phyloP scores from a whole-genome alignment of 1,140 invertebrate species.

The Heliconius hewitsoni region DNA sequence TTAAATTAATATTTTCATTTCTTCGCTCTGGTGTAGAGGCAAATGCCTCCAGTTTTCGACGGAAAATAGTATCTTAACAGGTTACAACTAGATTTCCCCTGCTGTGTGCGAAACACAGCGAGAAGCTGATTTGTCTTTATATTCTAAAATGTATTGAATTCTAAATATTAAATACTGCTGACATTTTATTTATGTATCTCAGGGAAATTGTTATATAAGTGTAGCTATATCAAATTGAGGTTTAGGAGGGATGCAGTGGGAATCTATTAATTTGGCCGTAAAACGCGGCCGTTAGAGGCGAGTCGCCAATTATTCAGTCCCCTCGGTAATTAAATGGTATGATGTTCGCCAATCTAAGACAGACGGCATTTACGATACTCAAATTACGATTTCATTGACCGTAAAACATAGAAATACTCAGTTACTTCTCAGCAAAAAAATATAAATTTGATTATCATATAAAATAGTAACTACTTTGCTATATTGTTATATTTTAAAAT shows the following conservation, averaged over 20 bases:
- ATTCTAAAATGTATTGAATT: background rate
- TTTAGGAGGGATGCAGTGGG: slow-evolving; percentile 58
- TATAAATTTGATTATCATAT: slow-evolving; percentile 33
- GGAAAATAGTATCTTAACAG: too few relatives aligned
- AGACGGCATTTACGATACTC: slow-evolving; percentile 73
- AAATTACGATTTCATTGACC: slow-evolving; percentile 70
- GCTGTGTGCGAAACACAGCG: too few relatives aligned
- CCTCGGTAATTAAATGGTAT: slow-evolving; percentile 77
- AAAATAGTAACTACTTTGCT: background rate
- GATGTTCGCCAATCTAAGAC: slow-evolving; percentile 76
- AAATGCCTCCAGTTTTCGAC: too few relatives aligned
- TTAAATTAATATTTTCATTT: too few relatives aligned
- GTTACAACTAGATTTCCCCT: too few relatives aligned
- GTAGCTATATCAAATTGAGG: slow-evolving; percentile 52
- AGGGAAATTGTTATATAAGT: background rate
- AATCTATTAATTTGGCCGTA: slow-evolving; percentile 78
- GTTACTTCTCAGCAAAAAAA: slow-evolving; percentile 44
- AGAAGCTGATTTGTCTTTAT: too few relatives aligned
- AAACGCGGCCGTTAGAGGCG: slow-evolving; percentile 69
- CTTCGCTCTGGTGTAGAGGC: too few relatives aligned
- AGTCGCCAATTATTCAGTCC: slow-evolving; percentile 76
- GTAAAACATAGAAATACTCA: slow-evolving; percentile 60
- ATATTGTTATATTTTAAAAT: background rate
- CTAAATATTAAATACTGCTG: background rate
- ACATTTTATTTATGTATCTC: background rate